These are phyloP conservation scores for Venustaconcha ellipsiformis DNA, from an alignment of 1,140 invertebrate species.

Conservation along the genomic window DNA sequence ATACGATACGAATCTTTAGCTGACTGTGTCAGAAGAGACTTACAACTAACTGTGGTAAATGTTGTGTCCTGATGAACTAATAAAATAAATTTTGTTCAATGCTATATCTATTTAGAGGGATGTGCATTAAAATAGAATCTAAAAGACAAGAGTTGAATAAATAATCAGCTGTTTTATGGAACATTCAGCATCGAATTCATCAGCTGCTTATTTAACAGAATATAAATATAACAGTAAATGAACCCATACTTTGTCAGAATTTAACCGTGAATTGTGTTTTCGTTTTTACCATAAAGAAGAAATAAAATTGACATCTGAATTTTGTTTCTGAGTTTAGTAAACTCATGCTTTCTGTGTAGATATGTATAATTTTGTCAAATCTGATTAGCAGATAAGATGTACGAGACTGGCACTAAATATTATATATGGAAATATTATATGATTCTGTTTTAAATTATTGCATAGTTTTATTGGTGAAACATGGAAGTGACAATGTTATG, in stretches of 20 bases:
- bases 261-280: neutral
- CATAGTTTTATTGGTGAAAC: too few species aligned
- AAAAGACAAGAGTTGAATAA: neutral
- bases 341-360: too few species aligned
- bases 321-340: too few species aligned
- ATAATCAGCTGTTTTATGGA: neutral
- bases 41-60: neutral
- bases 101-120: neutral
- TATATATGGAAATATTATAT: too few species aligned
- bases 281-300: neutral
- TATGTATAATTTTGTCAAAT: too few species aligned
- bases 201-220: too few species aligned
- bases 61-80: neutral
- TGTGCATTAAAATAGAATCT: neutral
- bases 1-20: neutral
- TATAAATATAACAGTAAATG: neutral
- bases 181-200: too few species aligned
- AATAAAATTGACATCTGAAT: too few species aligned
- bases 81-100: neutral
- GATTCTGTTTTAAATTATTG: too few species aligned
- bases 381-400: too few species aligned
- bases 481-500: too few species aligned
- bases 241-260: neutral
- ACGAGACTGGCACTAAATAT: too few species aligned
- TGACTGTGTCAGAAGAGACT: conserved; percentile 19